Percentiles rank a stretch among this genome's conserved stretches.
phyloP scores from a whole-genome alignment of 2,113 vertebrate genomes.

The Mormyrus lacerda region DNA sequence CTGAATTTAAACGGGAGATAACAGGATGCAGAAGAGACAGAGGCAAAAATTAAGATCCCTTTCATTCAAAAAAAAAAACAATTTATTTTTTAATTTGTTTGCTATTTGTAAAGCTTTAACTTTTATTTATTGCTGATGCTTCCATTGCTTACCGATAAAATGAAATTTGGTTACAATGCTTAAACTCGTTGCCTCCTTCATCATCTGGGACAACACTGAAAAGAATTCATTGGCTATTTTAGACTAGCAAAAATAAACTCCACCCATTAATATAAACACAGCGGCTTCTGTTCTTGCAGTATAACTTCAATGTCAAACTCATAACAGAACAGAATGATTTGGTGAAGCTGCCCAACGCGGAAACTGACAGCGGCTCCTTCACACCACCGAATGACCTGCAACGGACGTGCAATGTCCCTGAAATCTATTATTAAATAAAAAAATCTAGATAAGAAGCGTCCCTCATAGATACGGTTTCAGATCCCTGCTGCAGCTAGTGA shows the following conservation, averaged over 20 bases:
- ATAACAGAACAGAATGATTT: not conserved
- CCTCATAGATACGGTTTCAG: not conserved
- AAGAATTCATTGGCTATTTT: not conserved
- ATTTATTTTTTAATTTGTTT: not conserved
- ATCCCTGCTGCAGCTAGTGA: not conserved
- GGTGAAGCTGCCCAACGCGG: not conserved
- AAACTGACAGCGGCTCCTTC: not conserved
- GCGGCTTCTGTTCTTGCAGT: not conserved
- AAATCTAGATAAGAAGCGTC: not conserved
- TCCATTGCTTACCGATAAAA: slow-evolving; percentile 55
- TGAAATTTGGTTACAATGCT: slow-evolving; percentile 49
- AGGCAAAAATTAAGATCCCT: not conserved
- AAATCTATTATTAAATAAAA: not conserved
- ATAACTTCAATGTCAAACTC: not conserved
- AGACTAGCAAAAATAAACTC: not conserved
- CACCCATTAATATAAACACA: too few relatives aligned
- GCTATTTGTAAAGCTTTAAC: not conserved
- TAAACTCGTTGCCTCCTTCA: slow-evolving; percentile 46
- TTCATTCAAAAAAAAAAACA: not conserved
- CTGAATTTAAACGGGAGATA: slow-evolving; percentile 44
- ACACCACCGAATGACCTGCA: not conserved
- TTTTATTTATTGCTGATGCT: not conserved
- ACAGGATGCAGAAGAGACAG: not conserved
- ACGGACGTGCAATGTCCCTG: not conserved
- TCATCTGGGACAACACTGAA: slow-evolving; percentile 37